Conservation (phyloP, 2,888 invertebrate species). For the Neria commutata region DNA sequence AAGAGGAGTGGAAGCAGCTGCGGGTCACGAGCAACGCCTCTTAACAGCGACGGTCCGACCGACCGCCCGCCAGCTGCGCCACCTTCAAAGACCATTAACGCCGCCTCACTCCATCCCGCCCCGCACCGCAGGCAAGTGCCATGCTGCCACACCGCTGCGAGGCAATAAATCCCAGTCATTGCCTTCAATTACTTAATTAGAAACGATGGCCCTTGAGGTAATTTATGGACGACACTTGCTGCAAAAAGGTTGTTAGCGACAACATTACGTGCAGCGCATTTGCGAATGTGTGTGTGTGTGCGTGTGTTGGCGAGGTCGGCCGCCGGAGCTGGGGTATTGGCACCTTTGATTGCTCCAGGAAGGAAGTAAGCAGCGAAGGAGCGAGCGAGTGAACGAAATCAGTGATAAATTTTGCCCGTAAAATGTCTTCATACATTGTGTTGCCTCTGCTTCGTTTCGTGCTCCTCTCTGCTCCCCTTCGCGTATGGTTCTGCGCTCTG, state of each 20-base stretch:
- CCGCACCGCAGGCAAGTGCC: neutral
- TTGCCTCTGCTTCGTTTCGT: neutral
- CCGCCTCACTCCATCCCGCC: neutral
- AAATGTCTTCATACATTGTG: too few relatives aligned
- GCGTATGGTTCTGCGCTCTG: too few relatives aligned
- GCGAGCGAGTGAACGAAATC: too few relatives aligned
- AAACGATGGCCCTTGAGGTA: slow-evolving; percentile 51
- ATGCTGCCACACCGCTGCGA: slow-evolving; percentile 20
- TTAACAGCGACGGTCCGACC: slow-evolving; percentile 9
- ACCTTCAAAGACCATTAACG: neutral
- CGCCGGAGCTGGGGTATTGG: too few relatives aligned
- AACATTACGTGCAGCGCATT: slow-evolving; percentile 37
- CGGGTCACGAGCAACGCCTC: too few relatives aligned
- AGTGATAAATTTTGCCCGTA: too few relatives aligned
- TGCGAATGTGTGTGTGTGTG: slow-evolving; percentile 9
- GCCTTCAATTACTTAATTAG: slow-evolving; percentile 56
- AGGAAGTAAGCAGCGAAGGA: too few relatives aligned
- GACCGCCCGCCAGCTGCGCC: neutral
- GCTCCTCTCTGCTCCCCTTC: too few relatives aligned
- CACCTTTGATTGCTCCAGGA: too few relatives aligned
- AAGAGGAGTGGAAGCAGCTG: too few relatives aligned
- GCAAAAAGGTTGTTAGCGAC: slow-evolving; percentile 39
- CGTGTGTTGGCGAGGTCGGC: too few relatives aligned
- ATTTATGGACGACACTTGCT: slow-evolving; percentile 42
- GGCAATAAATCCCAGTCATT: slow-evolving; percentile 51